Conservation (phyloP, 2,797 vertebrate genomes). For the Gymnothorax javanicus region DNA sequence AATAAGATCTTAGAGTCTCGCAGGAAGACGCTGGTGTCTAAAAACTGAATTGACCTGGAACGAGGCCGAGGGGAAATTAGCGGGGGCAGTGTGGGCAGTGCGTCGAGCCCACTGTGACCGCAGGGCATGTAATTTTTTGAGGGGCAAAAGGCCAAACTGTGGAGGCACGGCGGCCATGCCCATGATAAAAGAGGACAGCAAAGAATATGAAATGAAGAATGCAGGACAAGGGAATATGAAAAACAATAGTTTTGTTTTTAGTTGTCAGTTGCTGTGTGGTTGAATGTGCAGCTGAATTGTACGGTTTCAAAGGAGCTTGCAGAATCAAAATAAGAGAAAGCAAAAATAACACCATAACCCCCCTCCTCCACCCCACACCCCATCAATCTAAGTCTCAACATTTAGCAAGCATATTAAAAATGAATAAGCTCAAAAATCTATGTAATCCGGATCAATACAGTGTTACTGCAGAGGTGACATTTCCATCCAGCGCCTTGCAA, state of each 20-base stretch:
- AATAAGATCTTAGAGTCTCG: no score
- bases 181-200: no score
- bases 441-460: constrained; percentile 56
- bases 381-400: constrained; percentile 33
- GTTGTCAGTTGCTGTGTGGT: constrained; percentile 64
- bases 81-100: no score
- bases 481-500: constrained; percentile 43
- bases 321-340: constrained; percentile 35
- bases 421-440: constrained; percentile 54
- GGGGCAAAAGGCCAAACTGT: no score
- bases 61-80: no score
- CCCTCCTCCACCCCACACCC: constrained; percentile 25
- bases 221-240: no score
- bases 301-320: constrained; percentile 46
- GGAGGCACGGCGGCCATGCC: no score
- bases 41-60: no score
- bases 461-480: constrained; percentile 50
- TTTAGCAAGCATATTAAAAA: constrained; percentile 62
- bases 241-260: constrained; percentile 26
- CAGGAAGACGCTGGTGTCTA: no score
- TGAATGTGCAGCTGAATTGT: constrained; percentile 27
- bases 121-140: no score
- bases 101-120: no score
- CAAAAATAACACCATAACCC: not conserved
- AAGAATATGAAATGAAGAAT: no score